These are phyloP conservation scores for Myotis davidii DNA, from an alignment of 2,113 vertebrate genomes.

Conservation along the genomic window DNA sequence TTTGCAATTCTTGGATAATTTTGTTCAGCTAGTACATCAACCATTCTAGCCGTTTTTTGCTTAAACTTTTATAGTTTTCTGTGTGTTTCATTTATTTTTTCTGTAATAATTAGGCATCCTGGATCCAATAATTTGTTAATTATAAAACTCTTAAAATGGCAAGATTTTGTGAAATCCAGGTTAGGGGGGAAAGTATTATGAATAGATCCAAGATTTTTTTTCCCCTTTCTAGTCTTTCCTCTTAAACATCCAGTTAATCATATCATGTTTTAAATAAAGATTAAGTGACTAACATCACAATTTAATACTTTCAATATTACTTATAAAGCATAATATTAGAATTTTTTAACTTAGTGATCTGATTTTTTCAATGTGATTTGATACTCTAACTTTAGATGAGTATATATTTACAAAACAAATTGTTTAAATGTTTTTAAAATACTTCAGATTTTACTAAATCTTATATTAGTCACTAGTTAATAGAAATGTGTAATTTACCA, in stretches of 20 bases:
- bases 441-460: conserved; percentile 12
- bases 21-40: neutral
- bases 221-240: neutral
- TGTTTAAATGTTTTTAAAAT: conserved; percentile 34
- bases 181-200: neutral
- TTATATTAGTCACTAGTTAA: neutral
- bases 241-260: neutral
- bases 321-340: conserved; percentile 5
- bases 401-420: conserved; percentile 18
- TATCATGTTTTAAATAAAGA: conserved; percentile 18
- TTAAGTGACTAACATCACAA: conserved; percentile 2
- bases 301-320: neutral
- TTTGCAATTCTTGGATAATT: neutral
- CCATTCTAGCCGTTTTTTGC: neutral
- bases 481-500: conserved; percentile 9
- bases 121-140: conserved; percentile 21
- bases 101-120: neutral
- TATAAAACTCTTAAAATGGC: conserved; percentile 22
- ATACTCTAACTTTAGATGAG: neutral
- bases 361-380: neutral
- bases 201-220: neutral
- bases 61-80: conserved; percentile 28
- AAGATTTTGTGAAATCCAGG: conserved; percentile 17
- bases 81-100: neutral
- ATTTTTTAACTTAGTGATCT: neutral